A percentile compares a stretch with the other conserved stretches of the same genome.
Conservation (phyloP, 53 echinoderm and acorn worm species). For the Apostichopus leukothele region DNA sequence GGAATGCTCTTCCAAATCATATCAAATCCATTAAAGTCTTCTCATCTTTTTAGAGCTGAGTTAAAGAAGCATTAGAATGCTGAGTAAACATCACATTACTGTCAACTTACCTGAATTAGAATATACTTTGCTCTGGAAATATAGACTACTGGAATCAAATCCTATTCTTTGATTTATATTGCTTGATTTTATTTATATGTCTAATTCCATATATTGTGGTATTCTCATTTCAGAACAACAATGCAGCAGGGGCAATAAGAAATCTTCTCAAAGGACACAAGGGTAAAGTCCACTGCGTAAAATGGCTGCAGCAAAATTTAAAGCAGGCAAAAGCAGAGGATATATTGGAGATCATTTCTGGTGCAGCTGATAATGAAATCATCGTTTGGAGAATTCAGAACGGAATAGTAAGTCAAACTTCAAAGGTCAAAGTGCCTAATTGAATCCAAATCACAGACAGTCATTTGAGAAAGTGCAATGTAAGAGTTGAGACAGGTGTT, state of each 20-base stretch:
- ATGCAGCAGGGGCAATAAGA: slow-evolving; percentile 51
- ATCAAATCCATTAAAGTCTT: too few species aligned
- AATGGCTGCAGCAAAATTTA: slow-evolving; percentile 58
- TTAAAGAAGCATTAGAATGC: too few species aligned
- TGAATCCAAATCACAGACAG: neutral
- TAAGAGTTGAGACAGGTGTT: neutral
- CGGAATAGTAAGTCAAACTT: neutral
- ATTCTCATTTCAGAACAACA: slow-evolving; percentile 22
- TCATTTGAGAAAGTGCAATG: neutral
- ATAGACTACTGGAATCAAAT: too few species aligned
- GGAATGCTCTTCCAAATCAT: too few species aligned
- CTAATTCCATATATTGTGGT: too few species aligned
- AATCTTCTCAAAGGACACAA: slow-evolving; percentile 73
- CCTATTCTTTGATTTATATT: neutral
- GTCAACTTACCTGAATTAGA: too few species aligned
- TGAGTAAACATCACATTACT: too few species aligned
- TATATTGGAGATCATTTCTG: slow-evolving; percentile 71
- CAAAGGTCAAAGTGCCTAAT: neutral
- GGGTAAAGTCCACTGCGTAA: slow-evolving; percentile 89
- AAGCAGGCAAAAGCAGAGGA: neutral
- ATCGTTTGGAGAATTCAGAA: slow-evolving; percentile 63
- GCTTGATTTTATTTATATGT: neutral
- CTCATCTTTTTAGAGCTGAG: too few species aligned
- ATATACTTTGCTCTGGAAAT: too few species aligned
- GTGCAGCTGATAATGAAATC: slow-evolving; percentile 73